A percentile compares a stretch with the other conserved stretches of the same genome.
These are phyloP conservation scores for Andrena haemorrhoa DNA, from an alignment of 2,888 invertebrate genomes.

Conservation along the genomic window DNA sequence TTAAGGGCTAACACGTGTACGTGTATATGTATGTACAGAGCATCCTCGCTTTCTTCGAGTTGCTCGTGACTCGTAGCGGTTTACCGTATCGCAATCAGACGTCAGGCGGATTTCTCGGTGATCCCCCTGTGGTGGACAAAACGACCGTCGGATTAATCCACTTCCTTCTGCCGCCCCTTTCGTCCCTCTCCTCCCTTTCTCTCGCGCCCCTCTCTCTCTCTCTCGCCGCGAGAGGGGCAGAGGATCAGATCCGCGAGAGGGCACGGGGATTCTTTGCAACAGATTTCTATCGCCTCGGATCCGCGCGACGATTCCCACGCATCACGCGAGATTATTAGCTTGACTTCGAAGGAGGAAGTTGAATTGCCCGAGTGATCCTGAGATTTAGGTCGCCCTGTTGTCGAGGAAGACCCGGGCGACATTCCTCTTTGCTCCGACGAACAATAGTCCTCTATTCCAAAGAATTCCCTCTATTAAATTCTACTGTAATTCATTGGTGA, in stretches of 20 bases:
- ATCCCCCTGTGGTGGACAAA: conserved; percentile 68
- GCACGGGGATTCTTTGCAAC: conserved; percentile 13
- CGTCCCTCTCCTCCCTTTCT: conserved; percentile 22
- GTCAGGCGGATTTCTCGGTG: conserved; percentile 75
- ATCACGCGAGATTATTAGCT: too few relatives aligned
- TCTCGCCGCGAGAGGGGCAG: background rate
- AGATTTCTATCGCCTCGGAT: background rate
- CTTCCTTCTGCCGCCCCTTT: conserved; percentile 33
- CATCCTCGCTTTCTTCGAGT: conserved; percentile 60
- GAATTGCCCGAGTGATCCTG: too few relatives aligned
- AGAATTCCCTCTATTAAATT: too few relatives aligned
- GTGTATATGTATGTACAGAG: conserved; percentile 10
- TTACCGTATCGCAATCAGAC: conserved; percentile 76
- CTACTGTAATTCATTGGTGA: too few relatives aligned
- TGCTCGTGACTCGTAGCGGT: conserved; percentile 60
- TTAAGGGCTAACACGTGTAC: conserved; percentile 64
- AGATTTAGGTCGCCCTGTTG: too few relatives aligned
- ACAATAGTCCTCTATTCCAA: too few relatives aligned
- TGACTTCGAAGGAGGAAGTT: too few relatives aligned
- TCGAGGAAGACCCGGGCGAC: too few relatives aligned
- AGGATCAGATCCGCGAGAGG: background rate
- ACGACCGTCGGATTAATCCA: conserved; percentile 67
- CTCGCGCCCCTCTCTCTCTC: background rate
- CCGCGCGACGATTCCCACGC: too few relatives aligned
- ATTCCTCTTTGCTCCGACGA: too few relatives aligned